Evolutionary conservation across 2,888 invertebrate species (phyloP).

Genomic region (Steromphala cineraria): DNA sequence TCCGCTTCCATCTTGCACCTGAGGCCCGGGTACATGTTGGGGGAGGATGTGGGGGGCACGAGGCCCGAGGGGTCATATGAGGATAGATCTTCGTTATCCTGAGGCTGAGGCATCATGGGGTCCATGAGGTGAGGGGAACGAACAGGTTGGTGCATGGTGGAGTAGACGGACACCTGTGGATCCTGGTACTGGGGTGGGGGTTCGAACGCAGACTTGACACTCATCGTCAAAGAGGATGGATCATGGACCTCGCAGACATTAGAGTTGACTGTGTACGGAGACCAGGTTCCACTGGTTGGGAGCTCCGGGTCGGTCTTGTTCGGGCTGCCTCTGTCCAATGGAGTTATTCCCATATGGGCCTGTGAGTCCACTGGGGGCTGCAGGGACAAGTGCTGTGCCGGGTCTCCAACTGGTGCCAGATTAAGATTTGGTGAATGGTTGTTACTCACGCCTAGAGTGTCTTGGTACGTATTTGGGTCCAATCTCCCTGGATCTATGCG

Average conservation of each 20-base stretch:
- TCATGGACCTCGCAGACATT: neutral
- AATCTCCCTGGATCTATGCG: too few species aligned
- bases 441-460: neutral
- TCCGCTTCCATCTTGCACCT: neutral
- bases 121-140: slow-evolving; percentile 2
- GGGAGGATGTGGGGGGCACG: neutral
- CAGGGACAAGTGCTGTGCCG: neutral
- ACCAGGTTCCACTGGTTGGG: neutral
- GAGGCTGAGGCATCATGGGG: slow-evolving; percentile 27
- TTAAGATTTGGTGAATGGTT: neutral
- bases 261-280: neutral
- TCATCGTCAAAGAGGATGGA: neutral
- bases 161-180: neutral
- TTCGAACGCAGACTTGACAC: slow-evolving; percentile 10
- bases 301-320: neutral
- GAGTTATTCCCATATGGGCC: neutral
- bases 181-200: neutral
- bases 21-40: neutral
- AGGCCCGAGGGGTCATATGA: slow-evolving; percentile 16
- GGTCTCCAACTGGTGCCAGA: neutral
- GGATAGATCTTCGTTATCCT: slow-evolving; percentile 8
- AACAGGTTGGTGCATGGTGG: neutral
- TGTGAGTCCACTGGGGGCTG: neutral
- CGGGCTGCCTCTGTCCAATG: neutral
- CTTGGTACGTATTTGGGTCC: neutral